A percentile compares a stretch with the other conserved stretches of the same genome.
Conservation (phyloP, 1,140 invertebrate species). For the Adoxophyes honmai region DNA sequence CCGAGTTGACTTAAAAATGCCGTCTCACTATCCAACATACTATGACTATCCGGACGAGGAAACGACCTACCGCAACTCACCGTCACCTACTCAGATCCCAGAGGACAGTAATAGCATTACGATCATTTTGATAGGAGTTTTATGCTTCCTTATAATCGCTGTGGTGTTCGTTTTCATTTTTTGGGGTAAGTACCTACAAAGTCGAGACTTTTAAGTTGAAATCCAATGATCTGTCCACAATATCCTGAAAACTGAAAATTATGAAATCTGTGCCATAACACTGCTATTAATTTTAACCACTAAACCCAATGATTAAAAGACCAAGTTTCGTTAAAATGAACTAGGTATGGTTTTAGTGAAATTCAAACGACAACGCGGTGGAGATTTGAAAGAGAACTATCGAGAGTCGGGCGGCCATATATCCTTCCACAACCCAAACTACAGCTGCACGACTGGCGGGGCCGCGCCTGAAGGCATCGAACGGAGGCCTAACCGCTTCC, state of each 20-base stretch:
- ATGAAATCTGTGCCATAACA: no score
- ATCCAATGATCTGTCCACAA: no score
- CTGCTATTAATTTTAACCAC: no score
- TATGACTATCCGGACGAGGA: constrained; percentile 58
- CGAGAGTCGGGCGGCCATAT: constrained; percentile 61
- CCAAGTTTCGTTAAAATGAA: no score
- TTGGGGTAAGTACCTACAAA: constrained; percentile 36
- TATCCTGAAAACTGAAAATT: no score
- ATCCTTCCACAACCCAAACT: constrained; percentile 75
- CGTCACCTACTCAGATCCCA: constrained; percentile 28
- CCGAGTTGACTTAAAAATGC: constrained; percentile 49
- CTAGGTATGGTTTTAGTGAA: constrained; percentile 33
- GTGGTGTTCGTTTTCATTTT: constrained; percentile 30
- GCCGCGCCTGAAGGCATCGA: constrained; percentile 34
- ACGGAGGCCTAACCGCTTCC: constrained; percentile 57
- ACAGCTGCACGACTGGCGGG: constrained; percentile 47
- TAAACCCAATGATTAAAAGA: no score
- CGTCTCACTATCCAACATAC: constrained; percentile 51
- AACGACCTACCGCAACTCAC: constrained; percentile 8
- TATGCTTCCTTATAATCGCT: constrained; percentile 29
- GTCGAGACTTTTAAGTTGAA: no score
- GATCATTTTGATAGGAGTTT: constrained; percentile 31
- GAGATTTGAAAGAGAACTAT: constrained; percentile 60
- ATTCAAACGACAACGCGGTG: constrained; percentile 32
- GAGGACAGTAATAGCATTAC: constrained; percentile 30